phyloP scores from a whole-genome alignment of 2,888 invertebrate species.

The Drosophila prostipennis region DNA sequence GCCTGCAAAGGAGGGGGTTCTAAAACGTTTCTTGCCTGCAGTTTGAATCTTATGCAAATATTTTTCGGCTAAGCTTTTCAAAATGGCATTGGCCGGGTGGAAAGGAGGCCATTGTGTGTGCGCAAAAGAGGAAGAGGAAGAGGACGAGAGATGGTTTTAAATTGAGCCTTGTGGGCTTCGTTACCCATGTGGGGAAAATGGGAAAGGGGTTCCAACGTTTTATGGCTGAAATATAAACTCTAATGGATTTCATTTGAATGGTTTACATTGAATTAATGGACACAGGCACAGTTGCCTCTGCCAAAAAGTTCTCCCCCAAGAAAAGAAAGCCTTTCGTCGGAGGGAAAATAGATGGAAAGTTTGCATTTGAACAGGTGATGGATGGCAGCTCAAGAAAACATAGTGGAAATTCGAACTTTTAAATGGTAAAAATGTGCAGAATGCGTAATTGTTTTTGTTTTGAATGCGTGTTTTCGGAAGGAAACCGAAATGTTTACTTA shows the following conservation, averaged over 20 bases:
- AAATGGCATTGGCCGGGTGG: conserved; percentile 50
- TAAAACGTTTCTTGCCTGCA: conserved; percentile 64
- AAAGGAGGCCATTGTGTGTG: conserved; percentile 39
- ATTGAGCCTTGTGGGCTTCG: conserved; percentile 61
- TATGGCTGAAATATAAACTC: conserved; percentile 71
- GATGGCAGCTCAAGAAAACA: conserved; percentile 8
- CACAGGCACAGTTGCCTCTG: conserved; percentile 24
- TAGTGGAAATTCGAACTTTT: background rate
- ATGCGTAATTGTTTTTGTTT: conserved; percentile 35
- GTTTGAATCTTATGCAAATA: conserved; percentile 77
- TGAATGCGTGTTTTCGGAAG: conserved; percentile 11
- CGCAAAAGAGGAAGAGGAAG: conserved; percentile 2
- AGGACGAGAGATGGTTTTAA: conserved; percentile 44
- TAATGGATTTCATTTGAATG: conserved; percentile 71
- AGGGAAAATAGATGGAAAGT: background rate
- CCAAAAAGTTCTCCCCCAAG: conserved; percentile 17
- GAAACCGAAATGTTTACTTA: conserved; percentile 25
- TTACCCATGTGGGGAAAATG: conserved; percentile 14
- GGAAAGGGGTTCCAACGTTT: conserved; percentile 38
- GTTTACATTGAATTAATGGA: conserved; percentile 60
- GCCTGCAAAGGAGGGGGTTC: conserved; percentile 6
- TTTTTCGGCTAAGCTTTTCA: conserved; percentile 71
- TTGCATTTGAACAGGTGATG: conserved; percentile 22
- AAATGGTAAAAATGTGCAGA: background rate
- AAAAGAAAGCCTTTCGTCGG: background rate